These are phyloP conservation scores for Hippocampus zosterae DNA, from an alignment of 2,113 vertebrate species.

Conservation along the genomic window DNA sequence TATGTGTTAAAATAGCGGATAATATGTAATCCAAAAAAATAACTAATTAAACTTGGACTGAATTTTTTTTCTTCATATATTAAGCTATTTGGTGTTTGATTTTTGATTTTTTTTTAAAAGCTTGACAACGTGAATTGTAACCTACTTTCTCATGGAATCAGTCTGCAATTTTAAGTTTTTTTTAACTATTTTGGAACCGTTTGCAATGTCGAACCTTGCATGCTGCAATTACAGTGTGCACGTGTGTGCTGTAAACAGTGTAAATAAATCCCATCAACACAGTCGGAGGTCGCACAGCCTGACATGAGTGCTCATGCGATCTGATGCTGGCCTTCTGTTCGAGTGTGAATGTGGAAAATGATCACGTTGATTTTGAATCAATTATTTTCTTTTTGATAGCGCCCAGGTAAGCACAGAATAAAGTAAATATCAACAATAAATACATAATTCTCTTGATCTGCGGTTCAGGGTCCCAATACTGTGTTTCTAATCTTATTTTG, in stretches of 20 bases:
- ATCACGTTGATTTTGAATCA: background rate
- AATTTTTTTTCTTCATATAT: background rate
- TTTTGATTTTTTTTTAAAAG: background rate
- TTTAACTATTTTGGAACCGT: background rate
- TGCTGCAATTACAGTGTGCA: background rate
- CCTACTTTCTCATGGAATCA: background rate
- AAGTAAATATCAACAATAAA: background rate
- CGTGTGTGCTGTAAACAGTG: conserved; percentile 1
- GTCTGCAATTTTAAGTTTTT: background rate
- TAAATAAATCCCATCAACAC: conserved; percentile 40
- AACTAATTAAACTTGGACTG: background rate
- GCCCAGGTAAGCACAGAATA: background rate
- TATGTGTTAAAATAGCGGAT: background rate
- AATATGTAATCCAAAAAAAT: background rate
- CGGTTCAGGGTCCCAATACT: background rate
- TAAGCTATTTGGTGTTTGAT: background rate
- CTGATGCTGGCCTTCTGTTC: conserved; percentile 11
- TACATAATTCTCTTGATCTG: background rate
- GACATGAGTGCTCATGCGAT: conserved; percentile 23
- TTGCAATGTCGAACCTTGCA: background rate
- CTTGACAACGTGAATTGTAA: background rate
- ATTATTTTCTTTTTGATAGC: background rate
- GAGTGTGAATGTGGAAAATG: conserved; percentile 3
- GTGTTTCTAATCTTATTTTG: background rate
- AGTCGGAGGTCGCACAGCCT: conserved; percentile 25